These are phyloP conservation scores for Eulimnadia texana DNA, from an alignment of 1,140 invertebrate species.

Conservation along the genomic window DNA sequence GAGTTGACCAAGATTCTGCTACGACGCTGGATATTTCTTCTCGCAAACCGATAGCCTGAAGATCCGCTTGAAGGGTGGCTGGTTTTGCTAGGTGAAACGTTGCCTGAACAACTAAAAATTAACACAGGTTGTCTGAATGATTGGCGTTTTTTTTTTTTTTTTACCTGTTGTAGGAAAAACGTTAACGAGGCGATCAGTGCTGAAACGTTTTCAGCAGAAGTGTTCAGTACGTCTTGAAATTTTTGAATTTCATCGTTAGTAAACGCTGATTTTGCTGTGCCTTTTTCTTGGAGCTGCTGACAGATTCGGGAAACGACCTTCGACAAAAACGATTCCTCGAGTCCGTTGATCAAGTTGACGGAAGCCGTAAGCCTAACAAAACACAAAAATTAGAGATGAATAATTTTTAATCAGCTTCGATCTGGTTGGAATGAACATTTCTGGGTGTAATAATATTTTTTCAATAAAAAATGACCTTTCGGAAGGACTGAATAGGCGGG, in stretches of 20 bases:
- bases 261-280: neutral
- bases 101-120: neutral
- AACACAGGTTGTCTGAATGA: neutral
- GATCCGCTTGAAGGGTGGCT: neutral
- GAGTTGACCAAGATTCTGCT: neutral
- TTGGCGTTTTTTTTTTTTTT: no score
- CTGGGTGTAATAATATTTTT: neutral
- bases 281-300: neutral
- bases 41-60: neutral
- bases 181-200: neutral
- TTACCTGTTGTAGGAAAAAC: neutral
- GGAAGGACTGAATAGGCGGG: no score
- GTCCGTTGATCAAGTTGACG: neutral
- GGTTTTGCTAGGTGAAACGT: neutral
- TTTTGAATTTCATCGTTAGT: neutral
- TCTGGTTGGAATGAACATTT: neutral
- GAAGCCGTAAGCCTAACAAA: neutral
- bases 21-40: neutral
- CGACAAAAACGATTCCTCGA: neutral
- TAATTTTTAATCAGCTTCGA: neutral
- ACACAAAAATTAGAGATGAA: no score
- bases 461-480: no score
- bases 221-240: neutral
- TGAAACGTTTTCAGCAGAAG: neutral
- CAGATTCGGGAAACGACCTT: neutral